A percentile compares a stretch with the other conserved stretches of the same genome.
Evolutionary conservation across 2,888 invertebrate species (phyloP).

Genomic region (Synergus itoensis): DNA sequence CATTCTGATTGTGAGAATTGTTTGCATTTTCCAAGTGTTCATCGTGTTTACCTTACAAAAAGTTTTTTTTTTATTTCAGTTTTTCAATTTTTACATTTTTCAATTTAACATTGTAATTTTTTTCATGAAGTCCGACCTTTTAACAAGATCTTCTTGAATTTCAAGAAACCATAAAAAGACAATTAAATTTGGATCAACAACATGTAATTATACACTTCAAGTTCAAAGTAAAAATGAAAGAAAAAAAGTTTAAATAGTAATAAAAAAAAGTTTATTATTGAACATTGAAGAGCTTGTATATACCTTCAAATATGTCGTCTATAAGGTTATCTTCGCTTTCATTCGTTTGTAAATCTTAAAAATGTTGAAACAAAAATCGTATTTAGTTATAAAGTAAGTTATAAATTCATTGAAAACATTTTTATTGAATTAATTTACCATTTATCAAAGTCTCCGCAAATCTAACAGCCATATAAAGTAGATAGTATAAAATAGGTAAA

Average conservation of each 20-base stretch:
- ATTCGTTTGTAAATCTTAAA: not conserved
- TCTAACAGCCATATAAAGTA: not conserved
- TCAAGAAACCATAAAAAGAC: too few species aligned
- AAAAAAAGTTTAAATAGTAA: too few species aligned
- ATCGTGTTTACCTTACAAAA: not conserved
- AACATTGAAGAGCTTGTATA: too few species aligned
- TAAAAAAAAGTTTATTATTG: too few species aligned
- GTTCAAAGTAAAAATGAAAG: too few species aligned
- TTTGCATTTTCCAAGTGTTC: not conserved
- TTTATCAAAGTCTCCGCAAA: not conserved
- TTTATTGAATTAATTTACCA: not conserved
- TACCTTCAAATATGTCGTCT: not conserved
- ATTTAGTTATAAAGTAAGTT: not conserved
- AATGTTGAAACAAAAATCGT: not conserved
- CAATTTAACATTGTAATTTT: too few species aligned
- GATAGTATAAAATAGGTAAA: not conserved
- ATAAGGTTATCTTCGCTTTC: not conserved
- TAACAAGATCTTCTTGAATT: not conserved
- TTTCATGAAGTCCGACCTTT: too few species aligned
- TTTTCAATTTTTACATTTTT: not conserved
- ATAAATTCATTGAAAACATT: not conserved
- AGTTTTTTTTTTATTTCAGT: not conserved
- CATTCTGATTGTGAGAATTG: not conserved
- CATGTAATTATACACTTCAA: too few species aligned
- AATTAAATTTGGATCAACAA: too few species aligned